Percentiles rank a stretch among this genome's conserved stretches.
phyloP scores from a whole-genome alignment of 1,140 invertebrate species.

The Saccostrea cuccullata region DNA sequence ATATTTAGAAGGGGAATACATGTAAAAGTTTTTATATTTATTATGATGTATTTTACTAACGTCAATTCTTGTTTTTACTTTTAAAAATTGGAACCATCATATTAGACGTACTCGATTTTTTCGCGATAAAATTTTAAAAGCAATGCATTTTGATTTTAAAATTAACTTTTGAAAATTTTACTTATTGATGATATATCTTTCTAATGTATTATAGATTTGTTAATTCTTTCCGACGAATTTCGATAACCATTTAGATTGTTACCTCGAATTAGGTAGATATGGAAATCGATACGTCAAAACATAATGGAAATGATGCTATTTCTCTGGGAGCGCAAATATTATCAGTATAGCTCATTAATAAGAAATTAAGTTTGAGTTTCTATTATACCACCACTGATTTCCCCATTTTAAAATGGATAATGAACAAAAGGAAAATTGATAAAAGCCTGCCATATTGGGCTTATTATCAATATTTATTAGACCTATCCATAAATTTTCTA shows the following conservation, averaged over 20 bases:
- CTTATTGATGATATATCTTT: no score
- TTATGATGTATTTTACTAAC: no score
- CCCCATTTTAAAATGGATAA: background rate
- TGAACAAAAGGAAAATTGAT: slow-evolving; percentile 12
- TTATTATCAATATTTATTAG: slow-evolving; percentile 22
- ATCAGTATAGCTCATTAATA: slow-evolving; percentile 9
- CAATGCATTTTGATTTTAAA: no score
- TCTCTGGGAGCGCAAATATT: background rate
- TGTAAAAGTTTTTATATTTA: no score
- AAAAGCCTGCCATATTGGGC: slow-evolving; percentile 13
- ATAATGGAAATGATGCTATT: slow-evolving; percentile 1
- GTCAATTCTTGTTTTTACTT: no score
- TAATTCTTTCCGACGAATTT: no score
- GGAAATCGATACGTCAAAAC: slow-evolving; percentile 9
- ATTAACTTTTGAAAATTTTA: no score
- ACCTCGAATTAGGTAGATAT: background rate
- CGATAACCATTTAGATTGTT: background rate
- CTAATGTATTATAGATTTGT: no score
- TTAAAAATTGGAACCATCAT: no score
- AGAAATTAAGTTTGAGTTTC: slow-evolving; percentile 1
- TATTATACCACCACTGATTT: background rate
- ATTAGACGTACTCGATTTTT: no score
- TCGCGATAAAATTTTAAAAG: no score
- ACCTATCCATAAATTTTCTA: slow-evolving; percentile 12
- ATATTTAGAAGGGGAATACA: no score